Evolutionary conservation across 2,888 invertebrate species (phyloP).

Genomic region (Drosophila parthenogenetica): DNA sequence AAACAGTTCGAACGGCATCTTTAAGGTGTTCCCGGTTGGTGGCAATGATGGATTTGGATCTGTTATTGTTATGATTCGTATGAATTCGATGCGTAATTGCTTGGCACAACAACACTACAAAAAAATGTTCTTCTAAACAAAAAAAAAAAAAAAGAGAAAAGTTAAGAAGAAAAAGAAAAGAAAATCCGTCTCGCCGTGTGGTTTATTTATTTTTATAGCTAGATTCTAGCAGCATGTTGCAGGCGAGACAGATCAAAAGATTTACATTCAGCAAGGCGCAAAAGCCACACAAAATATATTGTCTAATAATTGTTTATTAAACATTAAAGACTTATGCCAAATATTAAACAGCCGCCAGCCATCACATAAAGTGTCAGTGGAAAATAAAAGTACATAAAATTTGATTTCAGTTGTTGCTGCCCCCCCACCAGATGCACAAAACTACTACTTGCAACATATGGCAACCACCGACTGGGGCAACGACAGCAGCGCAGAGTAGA

Average conservation of each 20-base stretch:
- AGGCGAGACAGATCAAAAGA: slow-evolving; percentile 59
- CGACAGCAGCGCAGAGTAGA: slow-evolving; percentile 1
- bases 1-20: slow-evolving; percentile 38
- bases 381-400: slow-evolving; percentile 63
- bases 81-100: slow-evolving; percentile 71
- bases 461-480: slow-evolving; percentile 59
- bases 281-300: slow-evolving; percentile 48
- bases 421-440: slow-evolving; percentile 11
- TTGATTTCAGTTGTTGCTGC: slow-evolving; percentile 43
- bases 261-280: slow-evolving; percentile 36
- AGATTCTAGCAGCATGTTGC: slow-evolving; percentile 12
- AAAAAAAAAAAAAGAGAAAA: slow-evolving; percentile 10
- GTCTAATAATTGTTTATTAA: slow-evolving; percentile 80
- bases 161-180: slow-evolving; percentile 17
- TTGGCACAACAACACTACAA: slow-evolving; percentile 43
- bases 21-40: slow-evolving; percentile 23
- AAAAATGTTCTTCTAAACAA: slow-evolving; percentile 43
- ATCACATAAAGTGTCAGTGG: slow-evolving; percentile 48
- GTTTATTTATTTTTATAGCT: slow-evolving; percentile 62
- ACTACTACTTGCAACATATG: slow-evolving; percentile 53
- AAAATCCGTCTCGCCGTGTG: slow-evolving; percentile 27
- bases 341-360: slow-evolving; percentile 70
- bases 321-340: slow-evolving; percentile 70
- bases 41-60: slow-evolving; percentile 58
- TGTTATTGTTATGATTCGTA: slow-evolving; percentile 79